Percentiles rank a stretch among this genome's conserved stretches.
Evolutionary conservation across 2,797 vertebrate species (phyloP).

Genomic region (Micromesistius poutassou): DNA sequence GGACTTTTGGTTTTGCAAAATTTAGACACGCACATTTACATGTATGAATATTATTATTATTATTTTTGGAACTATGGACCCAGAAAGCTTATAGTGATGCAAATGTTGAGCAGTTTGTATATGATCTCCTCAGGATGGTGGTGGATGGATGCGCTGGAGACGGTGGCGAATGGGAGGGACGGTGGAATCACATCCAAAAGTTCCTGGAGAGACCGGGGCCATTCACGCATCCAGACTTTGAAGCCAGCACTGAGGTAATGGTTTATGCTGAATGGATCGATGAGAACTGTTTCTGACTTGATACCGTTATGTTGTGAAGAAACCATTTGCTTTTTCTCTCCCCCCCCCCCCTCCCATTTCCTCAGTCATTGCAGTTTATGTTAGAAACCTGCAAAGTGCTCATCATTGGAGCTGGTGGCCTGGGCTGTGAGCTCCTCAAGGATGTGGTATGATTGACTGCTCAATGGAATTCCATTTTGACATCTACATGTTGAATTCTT

Average conservation of each 20-base stretch:
- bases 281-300: not conserved
- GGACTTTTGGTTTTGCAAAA: no score
- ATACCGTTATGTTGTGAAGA: not conserved
- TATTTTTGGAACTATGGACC: no score
- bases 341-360: slow-evolving; percentile 27
- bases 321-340: not conserved
- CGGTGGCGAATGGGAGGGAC: slow-evolving; percentile 86
- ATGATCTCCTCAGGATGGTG: slow-evolving; percentile 82
- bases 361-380: slow-evolving; percentile 86
- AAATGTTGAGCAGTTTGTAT: no score
- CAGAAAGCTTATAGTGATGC: not conserved
- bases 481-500: no score
- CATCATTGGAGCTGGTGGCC: slow-evolving; percentile 90
- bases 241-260: slow-evolving; percentile 90
- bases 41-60: no score
- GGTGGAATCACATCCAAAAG: slow-evolving; percentile 93
- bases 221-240: slow-evolving; percentile 94
- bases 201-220: slow-evolving; percentile 93
- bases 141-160: slow-evolving; percentile 86
- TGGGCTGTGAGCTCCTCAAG: slow-evolving; percentile 94
- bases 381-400: slow-evolving; percentile 89
- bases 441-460: slow-evolving; percentile 79
- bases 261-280: not conserved
- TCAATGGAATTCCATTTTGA: not conserved
- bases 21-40: no score